A percentile compares a stretch with the other conserved stretches of the same genome.
These are phyloP conservation scores for Exephanes ischioxanthus DNA, from an alignment of 2,888 invertebrate species.

Conservation along the genomic window DNA sequence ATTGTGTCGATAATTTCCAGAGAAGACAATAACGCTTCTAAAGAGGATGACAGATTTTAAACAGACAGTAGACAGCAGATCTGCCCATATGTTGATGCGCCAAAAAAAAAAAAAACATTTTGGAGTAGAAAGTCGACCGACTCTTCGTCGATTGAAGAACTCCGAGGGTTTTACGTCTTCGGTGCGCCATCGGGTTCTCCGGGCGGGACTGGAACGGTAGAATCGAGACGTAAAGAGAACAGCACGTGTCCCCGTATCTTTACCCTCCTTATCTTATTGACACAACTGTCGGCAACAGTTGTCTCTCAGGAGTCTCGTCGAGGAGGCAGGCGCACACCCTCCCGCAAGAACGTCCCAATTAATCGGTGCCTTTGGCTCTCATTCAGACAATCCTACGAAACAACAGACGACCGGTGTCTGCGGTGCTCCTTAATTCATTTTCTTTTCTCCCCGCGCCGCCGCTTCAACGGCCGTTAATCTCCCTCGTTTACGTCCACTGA, in stretches of 20 bases:
- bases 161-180: neutral
- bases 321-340: conserved; percentile 12
- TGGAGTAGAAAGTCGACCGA: neutral
- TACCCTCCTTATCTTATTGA: conserved; percentile 63
- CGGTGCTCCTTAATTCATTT: neutral
- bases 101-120: too few relatives aligned
- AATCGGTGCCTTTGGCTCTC: neutral
- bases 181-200: conserved; percentile 18
- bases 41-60: too few relatives aligned
- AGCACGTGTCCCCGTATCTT: conserved; percentile 58
- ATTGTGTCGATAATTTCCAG: too few relatives aligned
- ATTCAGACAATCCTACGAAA: conserved; percentile 8
- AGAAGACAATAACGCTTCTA: too few relatives aligned
- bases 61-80: too few relatives aligned
- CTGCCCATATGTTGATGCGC: too few relatives aligned
- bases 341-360: conserved; percentile 27
- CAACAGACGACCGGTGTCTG: conserved; percentile 11
- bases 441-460: neutral
- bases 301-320: conserved; percentile 45
- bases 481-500: neutral
- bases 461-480: conserved; percentile 1
- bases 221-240: conserved; percentile 5
- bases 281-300: conserved; percentile 70
- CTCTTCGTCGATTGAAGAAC: neutral
- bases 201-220: conserved; percentile 19